Evolutionary conservation across 2,797 vertebrate species (phyloP), one percentile per base, ranked within the genome.

Genomic region (Lycodopsis pacificus): DNA sequence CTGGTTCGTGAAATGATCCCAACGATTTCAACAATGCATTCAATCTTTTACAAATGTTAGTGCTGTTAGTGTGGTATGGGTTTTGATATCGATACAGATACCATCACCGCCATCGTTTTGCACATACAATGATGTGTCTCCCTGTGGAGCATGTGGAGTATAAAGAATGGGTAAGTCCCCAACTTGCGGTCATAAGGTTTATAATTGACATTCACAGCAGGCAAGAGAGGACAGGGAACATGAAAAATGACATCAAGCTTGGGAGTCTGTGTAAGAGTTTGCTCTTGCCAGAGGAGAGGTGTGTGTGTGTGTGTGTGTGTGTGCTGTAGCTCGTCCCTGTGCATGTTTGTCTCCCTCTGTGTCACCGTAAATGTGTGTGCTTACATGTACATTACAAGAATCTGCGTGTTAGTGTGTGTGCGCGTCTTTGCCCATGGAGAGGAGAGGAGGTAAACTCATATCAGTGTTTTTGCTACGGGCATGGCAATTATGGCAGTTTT

Each of bases 401-500:
- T 88, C 49, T 69, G 48, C 56, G 73, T 78, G 76, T 76, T 76
- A 62, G 65, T 77, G 79, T 73, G 78, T 76, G 51, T 54, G 57
- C 36, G 80, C 76, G 84, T 90, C 57, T 88, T 78, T 89, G 82
- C 87, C 89, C 14, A n/a, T 85, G 69, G 81, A 93, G 89, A 91
- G 75, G 76, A 83, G 82, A 87, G 78, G 87, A 92, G 91, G 90
- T 90, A 92, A 89, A 91, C 88, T 92, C 85, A 86, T 90, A 90
- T 92, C 87, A 82, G 78, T 91, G 91, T 93, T 93, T 93, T 91
- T 86, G 92, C 92, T 89, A 86, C 83, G 77, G 91, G 92, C 90
- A 48, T 89, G 86, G 89, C 89, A 92, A 93, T 93, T 91, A 93
- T 91, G 90, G 86, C 83, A 81, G 67, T 89, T 93, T 94, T 93